Evolutionary conservation across 2,797 vertebrate species (phyloP), one percentile per base, ranked within the genome.

Genomic region (Choloepus didactylus): DNA sequence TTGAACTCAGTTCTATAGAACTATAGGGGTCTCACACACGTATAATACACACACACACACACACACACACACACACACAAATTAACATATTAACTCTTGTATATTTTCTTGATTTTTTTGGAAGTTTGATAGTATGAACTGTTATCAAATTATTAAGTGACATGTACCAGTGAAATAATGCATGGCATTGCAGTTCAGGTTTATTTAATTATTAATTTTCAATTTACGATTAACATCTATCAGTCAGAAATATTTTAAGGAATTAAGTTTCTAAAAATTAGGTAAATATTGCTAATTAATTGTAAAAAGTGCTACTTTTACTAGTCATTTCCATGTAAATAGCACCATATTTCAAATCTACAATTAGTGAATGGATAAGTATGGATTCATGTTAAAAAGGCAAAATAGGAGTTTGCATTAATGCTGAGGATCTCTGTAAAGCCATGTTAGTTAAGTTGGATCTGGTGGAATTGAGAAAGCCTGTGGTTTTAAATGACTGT

Each of bases 91-190:
- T 81, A 95, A 6, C 9, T 95, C 41, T 85, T 77, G 79, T 38
- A 3, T 27, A 77, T 91, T 25, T 9, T 80, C 80, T 94, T 83
- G 67, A 72, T 96, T 97, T 2, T 95, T 93, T 72, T 97, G 69
- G 49, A 73, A 64, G 76, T 96, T 96, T 96, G 76, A 97, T 95
- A 93, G 67, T n/a, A 95, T 95, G 41, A 96, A 76, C 49, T 85
- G 62, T 64, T 92, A 29, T 86, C 72, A 44, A 62, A 77, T 96
- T 97, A 96, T 96, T 97, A 96, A 97, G 86, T 97, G 51, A 66
- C 29, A 41, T 59, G 38, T 89, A 87, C 95, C 93, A 93, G 7
- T 94, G 82, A 95, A 62, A 9, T 83, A n/a, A 96, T 95, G 9
- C 19, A 96, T 84, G 67, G 96, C 80, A 11, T 35, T 54, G 85